Evolutionary conservation across 92 coral and sea anemone genomes (phyloP).

Genomic region (Palythoa caribaeorum): DNA sequence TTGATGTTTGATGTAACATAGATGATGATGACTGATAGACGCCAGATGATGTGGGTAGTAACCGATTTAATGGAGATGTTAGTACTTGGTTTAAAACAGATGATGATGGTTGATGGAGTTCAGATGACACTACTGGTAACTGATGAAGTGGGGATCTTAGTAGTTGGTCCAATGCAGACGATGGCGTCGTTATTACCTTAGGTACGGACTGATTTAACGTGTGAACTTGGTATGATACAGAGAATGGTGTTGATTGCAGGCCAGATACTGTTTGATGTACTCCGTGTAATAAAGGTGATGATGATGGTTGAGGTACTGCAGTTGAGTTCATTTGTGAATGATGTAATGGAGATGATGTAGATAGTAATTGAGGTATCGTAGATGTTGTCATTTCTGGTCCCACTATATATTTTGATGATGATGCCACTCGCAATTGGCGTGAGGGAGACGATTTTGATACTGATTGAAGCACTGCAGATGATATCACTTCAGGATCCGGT

Average conservation of each 20-base stretch:
- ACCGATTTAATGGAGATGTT: not conserved
- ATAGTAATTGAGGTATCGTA: not conserved
- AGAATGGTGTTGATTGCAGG: not conserved
- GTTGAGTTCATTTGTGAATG: not conserved
- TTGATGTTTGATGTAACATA: not conserved
- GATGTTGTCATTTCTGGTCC: not conserved
- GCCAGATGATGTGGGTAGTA: not conserved
- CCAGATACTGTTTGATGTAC: not conserved
- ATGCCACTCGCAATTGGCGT: not conserved
- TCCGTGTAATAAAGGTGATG: not conserved
- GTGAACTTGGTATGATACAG: not conserved
- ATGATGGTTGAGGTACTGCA: not conserved
- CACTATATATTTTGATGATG: not conserved
- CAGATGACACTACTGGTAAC: not conserved
- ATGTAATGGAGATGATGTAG: not conserved
- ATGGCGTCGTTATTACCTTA: not conserved
- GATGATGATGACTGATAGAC: not conserved
- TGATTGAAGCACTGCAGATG: not conserved
- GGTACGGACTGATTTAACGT: not conserved
- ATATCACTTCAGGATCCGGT: not conserved
- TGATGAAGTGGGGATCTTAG: not conserved
- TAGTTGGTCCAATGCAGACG: not conserved
- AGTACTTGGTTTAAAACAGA: not conserved
- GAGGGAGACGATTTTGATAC: not conserved
- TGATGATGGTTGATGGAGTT: conserved; percentile 3